Evolutionary conservation across 1,140 invertebrate genomes (phyloP), one percentile per base, ranked within the genome.

Genomic region (Melitaea cinxia): DNA sequence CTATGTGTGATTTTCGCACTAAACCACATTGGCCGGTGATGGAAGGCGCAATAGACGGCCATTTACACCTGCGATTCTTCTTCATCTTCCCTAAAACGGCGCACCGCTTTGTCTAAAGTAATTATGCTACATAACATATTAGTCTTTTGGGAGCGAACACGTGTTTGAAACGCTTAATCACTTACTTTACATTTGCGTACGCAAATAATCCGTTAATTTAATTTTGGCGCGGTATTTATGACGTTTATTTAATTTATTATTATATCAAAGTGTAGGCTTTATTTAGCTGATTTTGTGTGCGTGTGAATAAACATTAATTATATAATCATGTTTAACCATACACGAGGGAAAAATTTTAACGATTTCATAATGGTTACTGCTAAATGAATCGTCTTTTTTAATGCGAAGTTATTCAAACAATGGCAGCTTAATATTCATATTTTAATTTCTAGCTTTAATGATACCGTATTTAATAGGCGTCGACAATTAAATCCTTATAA

Each of bases 91-190:
- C 82, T 82, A 82, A 88, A 85, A 78, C 78, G 83, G 78, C 78
- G 80, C 79, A 66, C 75, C 79, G 77, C 77, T 90, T 83, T 90
- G 78, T 80, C 80, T 82, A 89, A 89, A 88, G 82, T 89, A 90
- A 90, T 90, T 88, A 90, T 83, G 76, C 81, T 75, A 84, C 78
- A 88, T 85, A 85, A 89, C 82, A 77, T 88, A 89, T 88, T 89
- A 87, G 82, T 88, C 84, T 85, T 90, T 88, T 82, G 85, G 84
- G 88, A 90, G 69, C 68, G 73, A 80, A 81, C 80, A 83, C 73
- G 80, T 85, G 83, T 87, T 85, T 75, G 76, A 80, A 88, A 86
- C 77, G 83, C 82, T 88, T 88, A 88, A 88, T 89, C 84, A 88
- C 83, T 88, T 88, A 85, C 79, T 86, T 85, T 83, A 86, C 82